Base-by-base conservation (phyloP, 2,888 invertebrate genomes). In the Muschampia plurimacula region DNA sequence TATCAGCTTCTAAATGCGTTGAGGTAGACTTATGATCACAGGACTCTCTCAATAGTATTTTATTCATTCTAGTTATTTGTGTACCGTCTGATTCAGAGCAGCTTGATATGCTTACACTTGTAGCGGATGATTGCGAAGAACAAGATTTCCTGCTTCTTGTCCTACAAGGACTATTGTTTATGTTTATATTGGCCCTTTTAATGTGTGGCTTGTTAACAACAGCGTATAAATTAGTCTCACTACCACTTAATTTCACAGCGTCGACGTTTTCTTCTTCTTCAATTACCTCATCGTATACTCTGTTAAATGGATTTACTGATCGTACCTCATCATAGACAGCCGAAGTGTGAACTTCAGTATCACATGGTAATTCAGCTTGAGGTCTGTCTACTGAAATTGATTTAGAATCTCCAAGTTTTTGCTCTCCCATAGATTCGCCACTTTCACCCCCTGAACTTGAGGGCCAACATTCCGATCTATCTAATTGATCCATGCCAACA, bases 401-500 rank as follows among this genome's bases (percentile, higher is more conserved):
- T 82, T 86, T 90, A 2, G 80, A 82, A 76, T 89, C 89, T 49
- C 75, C 78, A 52, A 84, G 78, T 84, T 88, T 92, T 76, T 86
- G 88, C n/a, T 94, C 90, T 74, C 95, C 95, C 74, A 95, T 95
- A 2, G 95, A 95, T 78, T 95, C 95, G 63, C 95, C 96, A 76
- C 96, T 96, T 79, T 95, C 95, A 59, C 96, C 96, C 75, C 96
- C 96, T 72, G 95, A 95, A 78, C 95, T 96, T 28, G 95, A 95
- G 4, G 97, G 97, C 97, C 97, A 97, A 83, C 97, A 97, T 80
- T 97, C 96, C 1, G 97, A 97, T 77, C 91, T 84, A 76, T 94
- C 93, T 60, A 97, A 95, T 78, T 97, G 97, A 86, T 97, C 97
- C 94, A 97, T 96, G 70, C 96, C 96, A 80, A 96, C 95, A 80